Evolutionary conservation across 2,797 vertebrate genomes (phyloP), one percentile per base, ranked within the genome.

Genomic region (Lophotriccus pileatus): DNA sequence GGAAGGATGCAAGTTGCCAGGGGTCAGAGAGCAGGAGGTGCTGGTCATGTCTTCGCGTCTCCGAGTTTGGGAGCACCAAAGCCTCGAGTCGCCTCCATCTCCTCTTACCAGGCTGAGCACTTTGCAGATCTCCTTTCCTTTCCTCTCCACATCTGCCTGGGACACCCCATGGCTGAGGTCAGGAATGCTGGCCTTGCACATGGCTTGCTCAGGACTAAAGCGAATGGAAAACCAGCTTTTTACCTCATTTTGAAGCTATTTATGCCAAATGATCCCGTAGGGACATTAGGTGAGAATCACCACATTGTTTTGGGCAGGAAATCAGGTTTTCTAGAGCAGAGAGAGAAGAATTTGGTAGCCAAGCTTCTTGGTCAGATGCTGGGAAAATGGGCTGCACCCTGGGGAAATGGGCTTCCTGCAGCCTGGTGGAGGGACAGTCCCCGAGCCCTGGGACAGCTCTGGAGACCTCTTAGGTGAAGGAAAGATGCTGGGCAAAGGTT

Each of bases 41-140:
- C 46, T 32, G 49, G 10, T 19, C 36, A 17, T n/a, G 36, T 80
- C 63, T 36, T 82, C 27, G 41, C 39, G 47, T 14, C 16, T 64
- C 41, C 0, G 0, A 18, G 23, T 30, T 46, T 72, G 2, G 2
- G 23, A 89, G 52, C 52, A 55, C 44, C 39, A 28, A 66, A 78
- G 32, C 32, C 28, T 18, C 0, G 0, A 7, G 18, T 34, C 0
- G 0, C 25, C 49, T 89, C 32, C 10, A 19, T 34, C 39, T 55
- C 32, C 39, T 80, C n/a, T 47, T 10, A 37, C 16, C 27, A 74
- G 50, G 55, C 39, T 59, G 46, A 91, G 80, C 25, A 55, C n/a
- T 25, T 69, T 70, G n/a, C 36, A 50, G 47, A 37, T 67, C 43
- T 74, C 56, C 59, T 75, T 55, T 56, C 53, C 55, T 60, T 25